phyloP scores from a whole-genome alignment of 2,113 vertebrate species.

The Pavo muticus region DNA sequence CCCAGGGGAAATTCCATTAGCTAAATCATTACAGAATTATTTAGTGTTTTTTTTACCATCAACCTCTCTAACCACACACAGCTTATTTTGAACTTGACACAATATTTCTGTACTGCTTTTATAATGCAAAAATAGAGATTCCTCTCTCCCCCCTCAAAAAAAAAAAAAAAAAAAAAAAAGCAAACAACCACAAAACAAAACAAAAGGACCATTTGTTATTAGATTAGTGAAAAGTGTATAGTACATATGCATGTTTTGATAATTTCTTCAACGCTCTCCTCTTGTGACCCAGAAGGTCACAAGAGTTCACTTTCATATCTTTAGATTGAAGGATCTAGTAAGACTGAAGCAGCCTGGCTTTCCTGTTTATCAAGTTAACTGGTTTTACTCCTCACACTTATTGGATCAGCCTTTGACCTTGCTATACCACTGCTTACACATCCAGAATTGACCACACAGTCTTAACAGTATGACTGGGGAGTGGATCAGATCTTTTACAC shows the following conservation, averaged over 20 bases:
- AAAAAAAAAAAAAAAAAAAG: neutral
- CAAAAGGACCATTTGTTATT: neutral
- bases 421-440: neutral
- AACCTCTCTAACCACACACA: neutral
- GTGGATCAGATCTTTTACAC: neutral
- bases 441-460: conserved; percentile 13
- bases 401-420: conserved; percentile 57
- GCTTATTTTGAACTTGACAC: neutral
- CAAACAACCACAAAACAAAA: neutral
- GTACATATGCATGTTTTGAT: neutral
- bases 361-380: conserved; percentile 60
- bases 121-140: neutral
- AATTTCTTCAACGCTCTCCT: neutral
- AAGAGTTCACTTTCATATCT: neutral
- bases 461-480: neutral
- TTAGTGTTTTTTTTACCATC: neutral
- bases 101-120: neutral
- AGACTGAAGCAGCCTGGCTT: conserved; percentile 20
- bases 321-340: neutral
- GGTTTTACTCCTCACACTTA: conserved; percentile 40
- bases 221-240: neutral
- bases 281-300: neutral
- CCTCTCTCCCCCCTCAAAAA: fast-evolving
- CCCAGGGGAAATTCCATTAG: neutral
- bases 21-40: neutral